Evolutionary conservation across 1,140 invertebrate genomes (phyloP).

Genomic region (Halotydeus destructor): DNA sequence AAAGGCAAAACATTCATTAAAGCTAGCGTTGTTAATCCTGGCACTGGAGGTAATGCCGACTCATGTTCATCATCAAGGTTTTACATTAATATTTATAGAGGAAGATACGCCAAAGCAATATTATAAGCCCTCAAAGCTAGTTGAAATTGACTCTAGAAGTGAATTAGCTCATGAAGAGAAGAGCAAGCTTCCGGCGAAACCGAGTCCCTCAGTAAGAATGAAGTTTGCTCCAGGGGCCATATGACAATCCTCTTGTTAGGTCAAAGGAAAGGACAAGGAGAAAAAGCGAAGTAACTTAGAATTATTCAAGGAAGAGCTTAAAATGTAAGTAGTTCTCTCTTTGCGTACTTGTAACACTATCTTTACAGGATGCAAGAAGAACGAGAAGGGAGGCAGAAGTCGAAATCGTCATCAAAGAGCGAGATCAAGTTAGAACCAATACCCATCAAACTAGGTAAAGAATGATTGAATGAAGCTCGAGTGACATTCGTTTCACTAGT

Average conservation of each 20-base stretch:
- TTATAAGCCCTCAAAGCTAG: slow-evolving; percentile 72
- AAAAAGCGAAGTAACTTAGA: slow-evolving; percentile 95
- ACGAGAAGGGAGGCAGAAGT: slow-evolving; percentile 70
- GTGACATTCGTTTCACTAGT: slow-evolving; percentile 4
- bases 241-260: slow-evolving; percentile 24
- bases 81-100: slow-evolving; percentile 34
- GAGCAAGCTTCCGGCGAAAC: slow-evolving; percentile 26
- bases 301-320: slow-evolving; percentile 81
- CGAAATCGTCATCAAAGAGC: slow-evolving; percentile 29
- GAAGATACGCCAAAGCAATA: slow-evolving; percentile 62
- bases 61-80: no score
- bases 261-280: slow-evolving; percentile 59
- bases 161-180: slow-evolving; percentile 11
- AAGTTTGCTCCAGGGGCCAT: no score
- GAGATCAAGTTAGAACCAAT: slow-evolving; percentile 2
- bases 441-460: neutral
- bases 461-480: neutral
- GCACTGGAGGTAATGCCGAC: slow-evolving; percentile 51
- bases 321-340: slow-evolving; percentile 36
- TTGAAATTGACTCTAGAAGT: slow-evolving; percentile 33
- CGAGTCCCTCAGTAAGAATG: neutral
- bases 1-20: slow-evolving; percentile 81
- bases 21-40: slow-evolving; percentile 85
- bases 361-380: slow-evolving; percentile 74
- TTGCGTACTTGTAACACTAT: neutral